Conservation (phyloP, 1,140 invertebrate genomes). For the Cryptotermes secundus region DNA sequence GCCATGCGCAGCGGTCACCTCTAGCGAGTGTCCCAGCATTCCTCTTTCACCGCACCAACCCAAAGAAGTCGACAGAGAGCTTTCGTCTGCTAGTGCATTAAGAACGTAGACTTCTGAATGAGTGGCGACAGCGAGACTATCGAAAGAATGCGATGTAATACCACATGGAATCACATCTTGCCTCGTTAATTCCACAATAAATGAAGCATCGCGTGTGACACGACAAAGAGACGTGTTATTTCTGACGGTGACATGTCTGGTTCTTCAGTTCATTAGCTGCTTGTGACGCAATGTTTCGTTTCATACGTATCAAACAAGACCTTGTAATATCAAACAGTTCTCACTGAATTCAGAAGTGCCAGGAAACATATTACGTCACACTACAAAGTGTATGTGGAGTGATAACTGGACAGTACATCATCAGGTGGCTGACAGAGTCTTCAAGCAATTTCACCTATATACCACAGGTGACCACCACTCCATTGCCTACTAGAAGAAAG, state of each 20-base stretch:
- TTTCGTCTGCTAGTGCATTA: background rate
- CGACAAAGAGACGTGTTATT: background rate
- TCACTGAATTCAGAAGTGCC: no score
- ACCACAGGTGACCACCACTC: background rate
- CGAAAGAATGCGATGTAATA: background rate
- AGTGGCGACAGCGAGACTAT: background rate
- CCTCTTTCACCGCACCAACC: background rate
- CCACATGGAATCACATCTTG: background rate
- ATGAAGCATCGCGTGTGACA: background rate
- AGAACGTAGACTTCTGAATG: background rate
- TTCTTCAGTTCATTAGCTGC: background rate
- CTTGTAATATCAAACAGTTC: background rate
- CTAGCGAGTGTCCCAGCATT: background rate
- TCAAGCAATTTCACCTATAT: background rate
- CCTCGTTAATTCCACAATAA: background rate
- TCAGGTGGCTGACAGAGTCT: background rate
- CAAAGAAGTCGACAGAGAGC: background rate
- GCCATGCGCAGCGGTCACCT: conserved; percentile 11
- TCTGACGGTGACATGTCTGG: background rate
- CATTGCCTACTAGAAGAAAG: background rate
- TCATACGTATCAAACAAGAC: background rate
- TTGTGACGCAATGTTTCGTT: background rate
- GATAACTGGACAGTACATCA: background rate
- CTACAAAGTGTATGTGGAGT: no score
- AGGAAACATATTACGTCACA: no score